Evolutionary conservation across 2,888 invertebrate species (phyloP), one percentile per base, ranked within the genome.

Genomic region (Eupithecia dodoneata): DNA sequence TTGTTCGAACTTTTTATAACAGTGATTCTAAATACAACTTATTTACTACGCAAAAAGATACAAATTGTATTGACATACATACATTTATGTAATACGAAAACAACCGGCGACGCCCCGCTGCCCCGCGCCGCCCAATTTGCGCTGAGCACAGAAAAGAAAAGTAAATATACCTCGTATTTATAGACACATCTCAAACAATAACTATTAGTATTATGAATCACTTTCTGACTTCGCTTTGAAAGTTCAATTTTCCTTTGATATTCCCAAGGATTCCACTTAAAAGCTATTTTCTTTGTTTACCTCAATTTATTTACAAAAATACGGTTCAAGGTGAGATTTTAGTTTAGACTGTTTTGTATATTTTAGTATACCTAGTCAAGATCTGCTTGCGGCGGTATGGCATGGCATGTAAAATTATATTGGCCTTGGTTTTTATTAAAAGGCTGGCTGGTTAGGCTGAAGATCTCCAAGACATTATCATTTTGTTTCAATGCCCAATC

Each of bases 201-300:
- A 70, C 70, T 70, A 47, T 70, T 70, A 47, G 18, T 70, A 9
- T 47, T 70, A 9, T 47, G 70, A 70, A 70, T 18, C 70, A n/a
- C 18, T 71, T 65, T 80, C 63, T 76, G 69, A 66, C 67, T 76
- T 67, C 30, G 71, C 71, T 71, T 78, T 63, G 69, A 70, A 70
- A 18, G 70, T 70, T 49, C 47, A 18, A 47, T 49, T 42, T 70
- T 70, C 18, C 45, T 49, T 65, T 66, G 63, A 74, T 74, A 74
- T 71, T 42, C 47, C 13, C 55, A 55, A 71, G 71, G 71, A 5
- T 71, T 49, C 30, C 71, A 42, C 71, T 71, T 52, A 7, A 45
- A 71, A 52, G 71, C 52, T 55, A 10, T 55, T 30, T 71, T 49
- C 70, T 70, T 70, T 70, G 70, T 70, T 70, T 70, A 47, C 18